Base-by-base conservation (phyloP, 2,113 vertebrate species). In the Oreochromis aureus region DNA sequence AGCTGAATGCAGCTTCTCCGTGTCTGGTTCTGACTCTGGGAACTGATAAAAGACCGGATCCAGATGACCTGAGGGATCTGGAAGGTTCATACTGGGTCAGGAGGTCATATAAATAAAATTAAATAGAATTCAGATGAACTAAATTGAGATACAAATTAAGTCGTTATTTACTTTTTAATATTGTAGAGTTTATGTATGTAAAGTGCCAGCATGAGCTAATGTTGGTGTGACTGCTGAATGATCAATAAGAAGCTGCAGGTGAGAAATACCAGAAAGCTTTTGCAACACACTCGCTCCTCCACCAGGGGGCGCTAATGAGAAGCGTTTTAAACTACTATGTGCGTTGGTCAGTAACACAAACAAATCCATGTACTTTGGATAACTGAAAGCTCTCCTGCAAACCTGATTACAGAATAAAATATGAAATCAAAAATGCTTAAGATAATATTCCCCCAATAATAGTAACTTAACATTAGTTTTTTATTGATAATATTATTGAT, bases 181-280 rank as follows among this genome's bases (percentile, higher is more conserved):
- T n/a, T n/a, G n/a, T n/a, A n/a, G n/a, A n/a, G n/a, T n/a, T n/a
- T n/a, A n/a, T n/a, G n/a, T n/a, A n/a, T n/a, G n/a, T n/a, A n/a
- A n/a, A n/a, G n/a, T n/a, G n/a, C n/a, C n/a, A n/a, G n/a, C n/a
- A n/a, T n/a, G n/a, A n/a, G n/a, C 0, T 32, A 10, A 32, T 3
- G 0, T 59, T 59, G n/a, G n/a, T n/a, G n/a, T n/a, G n/a, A n/a
- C n/a, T n/a, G n/a, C n/a, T n/a, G n/a, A n/a, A n/a, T n/a, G n/a
- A n/a, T n/a, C 15, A 32, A 6, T 10, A 0, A 18, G 15, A 61
- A 32, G 27, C 15, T 18, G 58, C 8, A 32, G 8, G 15, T 61
- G 1, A 18, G 0, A 32, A 59, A 61, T 6, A 0, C 0, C 56
- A 0, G 7, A 18, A 61, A 19, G 0, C 0, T 10, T 59, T 32